These are phyloP conservation scores for Conchocele bisecta DNA, from an alignment of 2,888 invertebrate genomes.

Conservation along the genomic window DNA sequence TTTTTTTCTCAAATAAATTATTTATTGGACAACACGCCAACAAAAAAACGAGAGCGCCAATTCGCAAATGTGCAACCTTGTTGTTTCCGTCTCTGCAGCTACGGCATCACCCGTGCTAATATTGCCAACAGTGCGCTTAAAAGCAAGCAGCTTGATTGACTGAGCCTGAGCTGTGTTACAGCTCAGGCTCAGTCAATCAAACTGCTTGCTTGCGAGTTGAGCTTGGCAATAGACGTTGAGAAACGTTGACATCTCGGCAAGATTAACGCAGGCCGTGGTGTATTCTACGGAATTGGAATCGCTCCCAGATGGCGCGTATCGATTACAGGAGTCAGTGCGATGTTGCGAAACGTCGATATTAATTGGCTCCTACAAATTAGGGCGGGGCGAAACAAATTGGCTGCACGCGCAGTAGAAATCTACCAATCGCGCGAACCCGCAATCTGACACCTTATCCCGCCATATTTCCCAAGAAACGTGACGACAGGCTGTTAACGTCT, in stretches of 20 bases:
- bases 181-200: too few relatives aligned
- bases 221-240: too few relatives aligned
- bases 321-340: conserved; percentile 35
- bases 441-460: conserved; percentile 55
- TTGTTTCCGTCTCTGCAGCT: too few relatives aligned
- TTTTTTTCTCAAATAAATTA: not conserved
- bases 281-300: conserved; percentile 36
- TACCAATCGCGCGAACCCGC: conserved; percentile 26
- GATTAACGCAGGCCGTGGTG: too few relatives aligned
- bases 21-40: conserved; percentile 13
- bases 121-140: not conserved
- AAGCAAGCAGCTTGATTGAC: too few relatives aligned
- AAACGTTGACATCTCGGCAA: too few relatives aligned
- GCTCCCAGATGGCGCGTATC: conserved; percentile 38
- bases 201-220: too few relatives aligned
- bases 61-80: too few relatives aligned
- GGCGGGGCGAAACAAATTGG: conserved; percentile 45
- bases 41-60: not conserved
- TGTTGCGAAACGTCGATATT: conserved; percentile 30
- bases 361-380: conserved; percentile 44
- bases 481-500: too few relatives aligned
- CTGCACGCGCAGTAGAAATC: conserved; percentile 29
- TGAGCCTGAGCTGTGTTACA: too few relatives aligned
- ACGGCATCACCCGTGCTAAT: not conserved
- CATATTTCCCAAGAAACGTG: conserved; percentile 40